Percentiles rank a stretch among this genome's conserved stretches.
Conservation (phyloP, 2,113 vertebrate genomes). For the Hiodon tergisus region DNA sequence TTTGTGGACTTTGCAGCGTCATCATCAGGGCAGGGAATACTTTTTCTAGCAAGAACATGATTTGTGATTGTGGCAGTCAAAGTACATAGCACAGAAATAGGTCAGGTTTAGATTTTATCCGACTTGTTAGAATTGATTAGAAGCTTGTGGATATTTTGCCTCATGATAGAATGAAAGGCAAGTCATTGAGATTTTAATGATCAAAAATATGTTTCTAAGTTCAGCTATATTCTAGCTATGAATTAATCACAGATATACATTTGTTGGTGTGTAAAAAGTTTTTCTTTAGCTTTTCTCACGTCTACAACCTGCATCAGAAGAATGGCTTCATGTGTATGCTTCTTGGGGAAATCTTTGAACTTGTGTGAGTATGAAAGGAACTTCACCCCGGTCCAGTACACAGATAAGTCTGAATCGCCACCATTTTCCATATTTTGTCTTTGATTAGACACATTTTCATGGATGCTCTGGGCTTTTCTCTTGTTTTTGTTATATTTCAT, state of each 20-base stretch:
- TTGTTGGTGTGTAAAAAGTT: background rate
- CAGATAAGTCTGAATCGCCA: background rate
- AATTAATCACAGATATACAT: too few species aligned
- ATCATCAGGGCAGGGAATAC: background rate
- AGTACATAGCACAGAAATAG: too few species aligned
- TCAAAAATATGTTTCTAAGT: background rate
- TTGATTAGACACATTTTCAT: background rate
- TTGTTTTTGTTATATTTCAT: background rate
- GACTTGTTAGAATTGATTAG: too few species aligned
- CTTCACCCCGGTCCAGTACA: background rate
- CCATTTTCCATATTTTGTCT: too few species aligned
- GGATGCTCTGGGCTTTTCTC: background rate
- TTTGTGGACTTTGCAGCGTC: slow-evolving; percentile 45
- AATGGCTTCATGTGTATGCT: slow-evolving; percentile 98
- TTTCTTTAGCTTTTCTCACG: slow-evolving; percentile 53
- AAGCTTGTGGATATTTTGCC: too few species aligned
- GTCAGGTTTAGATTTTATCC: too few species aligned
- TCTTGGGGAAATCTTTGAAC: slow-evolving; percentile 90
- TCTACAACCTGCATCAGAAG: slow-evolving; percentile 98
- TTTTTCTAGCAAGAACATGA: background rate
- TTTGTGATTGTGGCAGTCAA: too few species aligned
- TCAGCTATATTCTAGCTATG: background rate
- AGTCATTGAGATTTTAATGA: background rate
- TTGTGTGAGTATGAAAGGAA: slow-evolving; percentile 73
- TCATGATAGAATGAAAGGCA: too few species aligned